Evolutionary conservation across 2,797 vertebrate species (phyloP).

Genomic region (Salmo trutta): DNA sequence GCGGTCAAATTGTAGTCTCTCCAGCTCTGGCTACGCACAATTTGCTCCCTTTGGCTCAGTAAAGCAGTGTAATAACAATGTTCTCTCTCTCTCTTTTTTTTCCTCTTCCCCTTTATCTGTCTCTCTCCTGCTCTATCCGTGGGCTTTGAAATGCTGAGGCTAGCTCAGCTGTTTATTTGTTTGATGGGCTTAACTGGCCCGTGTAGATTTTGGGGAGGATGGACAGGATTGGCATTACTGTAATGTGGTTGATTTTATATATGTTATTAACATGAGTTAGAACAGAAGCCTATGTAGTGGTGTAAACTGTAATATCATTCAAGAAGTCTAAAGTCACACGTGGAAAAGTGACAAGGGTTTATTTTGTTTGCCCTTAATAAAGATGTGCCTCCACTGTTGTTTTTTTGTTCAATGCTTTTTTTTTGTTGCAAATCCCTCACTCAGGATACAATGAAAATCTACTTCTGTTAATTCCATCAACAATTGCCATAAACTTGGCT

Average conservation of each 20-base stretch:
- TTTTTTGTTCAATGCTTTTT: not conserved
- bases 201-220: not conserved
- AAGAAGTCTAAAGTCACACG: not conserved
- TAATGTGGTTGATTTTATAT: not conserved
- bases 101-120: slow-evolving; percentile 17
- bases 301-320: not conserved
- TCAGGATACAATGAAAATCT: not conserved
- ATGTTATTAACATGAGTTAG: not conserved
- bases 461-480: not conserved
- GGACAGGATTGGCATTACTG: not conserved
- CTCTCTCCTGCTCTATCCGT: slow-evolving; percentile 14
- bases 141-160: slow-evolving; percentile 11
- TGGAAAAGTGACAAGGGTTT: not conserved
- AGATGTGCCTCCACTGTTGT: not conserved
- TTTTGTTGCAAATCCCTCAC: not conserved
- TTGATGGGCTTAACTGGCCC: slow-evolving; percentile 17
- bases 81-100: slow-evolving; percentile 16
- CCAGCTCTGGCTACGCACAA: slow-evolving; percentile 51
- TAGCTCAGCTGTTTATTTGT: slow-evolving; percentile 37
- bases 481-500: not conserved
- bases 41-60: slow-evolving; percentile 43
- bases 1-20: slow-evolving; percentile 51
- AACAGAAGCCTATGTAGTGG: not conserved
- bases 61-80: slow-evolving; percentile 44
- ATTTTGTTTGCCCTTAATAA: not conserved